Evolutionary conservation across 2,113 vertebrate species (phyloP), one percentile per base, ranked within the genome.

Genomic region (Hepsetus odoe): DNA sequence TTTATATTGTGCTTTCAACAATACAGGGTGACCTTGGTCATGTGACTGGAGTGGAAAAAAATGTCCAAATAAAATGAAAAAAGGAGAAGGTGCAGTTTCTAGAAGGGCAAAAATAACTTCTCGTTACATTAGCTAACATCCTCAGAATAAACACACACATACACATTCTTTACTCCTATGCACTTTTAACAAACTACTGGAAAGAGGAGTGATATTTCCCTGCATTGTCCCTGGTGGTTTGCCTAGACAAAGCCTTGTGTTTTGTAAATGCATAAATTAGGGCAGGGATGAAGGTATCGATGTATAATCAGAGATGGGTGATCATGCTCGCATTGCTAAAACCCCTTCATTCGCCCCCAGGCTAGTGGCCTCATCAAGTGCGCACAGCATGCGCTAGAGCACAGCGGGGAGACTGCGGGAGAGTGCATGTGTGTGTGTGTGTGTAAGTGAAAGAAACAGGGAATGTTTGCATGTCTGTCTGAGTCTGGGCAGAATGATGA

Each of bases 201-300:
- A 84, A 85, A 80, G 80, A 51, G 77, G 59, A 59, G 72, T 68
- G 85, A 81, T 79, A 71, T 85, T 85, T 86, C 85, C 76, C 62
- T 78, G 66, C 80, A 49, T 30, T 67, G 76, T 85, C 89, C 85
- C 84, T 9, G 56, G 86, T 78, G 86, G 85, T 89, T 92, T 75
- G 82, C 85, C 88, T 80, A 85, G 86, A 90, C 88, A 78, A 81
- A 87, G 87, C 88, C 87, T 89, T 91, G 85, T 88, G 86, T 88
- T 91, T 88, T 87, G 86, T 86, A 90, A 89, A 86, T 83, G 85
- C 89, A 90, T 90, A 91, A 87, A 89, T 91, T 90, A 88, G 88
- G 83, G 84, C 85, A 82, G 87, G 86, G 88, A 91, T 88, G 88
- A 89, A 89, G 83, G 85, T 89, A 89, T 88, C 87, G 89, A 91